Evolutionary conservation across 2,888 invertebrate species (phyloP), one percentile per base, ranked within the genome.

Genomic region (Tiliacea aurago): DNA sequence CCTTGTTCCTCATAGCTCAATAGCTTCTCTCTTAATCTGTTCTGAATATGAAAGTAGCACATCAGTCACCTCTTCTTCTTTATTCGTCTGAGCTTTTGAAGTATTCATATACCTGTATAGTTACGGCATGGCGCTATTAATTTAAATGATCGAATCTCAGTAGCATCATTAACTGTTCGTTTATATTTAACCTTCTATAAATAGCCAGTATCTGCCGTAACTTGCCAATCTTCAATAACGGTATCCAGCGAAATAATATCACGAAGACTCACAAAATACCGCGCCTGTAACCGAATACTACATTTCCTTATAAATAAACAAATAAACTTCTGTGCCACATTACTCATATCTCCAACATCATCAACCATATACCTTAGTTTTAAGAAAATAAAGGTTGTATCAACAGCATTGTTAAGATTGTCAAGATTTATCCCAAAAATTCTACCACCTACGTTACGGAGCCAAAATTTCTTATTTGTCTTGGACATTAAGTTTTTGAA

Each of bases 401-500:
- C 6, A 28, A 43, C 64, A 67, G 77, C 53, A 84, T 85, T 74
- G 67, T 77, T 70, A 81, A 82, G 84, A 72, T 84, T 77, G 87
- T 69, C 51, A 59, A 84, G 78, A 79, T 86, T 76, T 84, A 76
- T 84, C 86, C 86, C 83, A 91, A 93, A 92, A 90, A 89, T 90
- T 86, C 85, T 73, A 86, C 91, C 91, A 88, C 92, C 90, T 91
- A 93, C 93, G 90, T 92, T 90, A 88, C 87, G 89, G 89, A 90
- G 91, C 91, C 93, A 93, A 91, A 92, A 88, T 88, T 91, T 93
- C 94, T 94, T 87, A 83, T 86, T 95, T 95, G 94, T 93, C 92
- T 90, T 90, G 88, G 92, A 91, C 92, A 90, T 93, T 93, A 92
- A 91, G 89, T 88, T 90, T 84, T 86, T 87, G 87, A 93, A 94